Conservation (phyloP, 2,888 invertebrate genomes). For the Oeneis ivallda region DNA sequence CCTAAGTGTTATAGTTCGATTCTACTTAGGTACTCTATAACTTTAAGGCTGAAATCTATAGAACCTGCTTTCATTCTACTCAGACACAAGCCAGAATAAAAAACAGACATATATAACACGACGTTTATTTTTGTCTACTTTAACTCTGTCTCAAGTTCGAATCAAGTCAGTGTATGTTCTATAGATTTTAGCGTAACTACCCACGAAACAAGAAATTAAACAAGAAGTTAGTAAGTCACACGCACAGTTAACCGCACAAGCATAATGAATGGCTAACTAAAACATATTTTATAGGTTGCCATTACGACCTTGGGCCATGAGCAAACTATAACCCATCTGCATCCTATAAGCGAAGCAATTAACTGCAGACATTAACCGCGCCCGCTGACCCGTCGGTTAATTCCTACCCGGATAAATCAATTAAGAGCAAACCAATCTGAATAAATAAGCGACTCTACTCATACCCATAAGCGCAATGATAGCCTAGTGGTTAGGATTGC, state of each 20-base stretch:
- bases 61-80: no score
- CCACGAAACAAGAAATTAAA: background rate
- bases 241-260: slow-evolving; percentile 1
- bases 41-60: no score
- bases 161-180: no score
- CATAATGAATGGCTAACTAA: slow-evolving; percentile 13
- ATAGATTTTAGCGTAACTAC: no score
- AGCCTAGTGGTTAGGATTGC: no score
- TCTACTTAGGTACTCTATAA: no score
- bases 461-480: no score
- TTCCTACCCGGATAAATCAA: slow-evolving; percentile 49
- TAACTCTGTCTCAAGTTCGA: no score
- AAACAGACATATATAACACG: no score
- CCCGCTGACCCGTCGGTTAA: slow-evolving; percentile 56
- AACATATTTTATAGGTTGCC: slow-evolving; percentile 22
- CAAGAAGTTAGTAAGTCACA: slow-evolving; percentile 3
- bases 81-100: no score
- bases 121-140: no score
- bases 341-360: slow-evolving; percentile 48
- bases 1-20: no score
- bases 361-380: slow-evolving; percentile 58
- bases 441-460: slow-evolving; percentile 11
- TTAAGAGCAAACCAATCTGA: slow-evolving; percentile 39
- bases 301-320: slow-evolving; percentile 34
- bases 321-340: slow-evolving; percentile 14